Conservation (phyloP, 2,888 invertebrate species). For the Phaonia tiefii region DNA sequence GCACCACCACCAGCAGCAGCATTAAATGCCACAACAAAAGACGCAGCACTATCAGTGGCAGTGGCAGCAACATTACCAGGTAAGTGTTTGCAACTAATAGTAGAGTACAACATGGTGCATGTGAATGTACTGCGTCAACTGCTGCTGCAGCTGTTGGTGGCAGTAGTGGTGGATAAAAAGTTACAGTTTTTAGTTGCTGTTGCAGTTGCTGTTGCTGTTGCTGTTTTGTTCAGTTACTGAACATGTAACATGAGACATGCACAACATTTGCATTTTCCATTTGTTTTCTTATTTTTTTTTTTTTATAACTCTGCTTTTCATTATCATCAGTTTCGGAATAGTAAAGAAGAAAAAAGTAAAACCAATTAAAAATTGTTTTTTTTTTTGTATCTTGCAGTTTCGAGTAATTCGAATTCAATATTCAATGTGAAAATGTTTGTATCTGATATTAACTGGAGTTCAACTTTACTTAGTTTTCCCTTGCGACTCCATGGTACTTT, state of each 20-base stretch:
- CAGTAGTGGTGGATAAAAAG: background rate
- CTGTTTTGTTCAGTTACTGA: slow-evolving; percentile 2
- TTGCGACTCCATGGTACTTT: too few species aligned
- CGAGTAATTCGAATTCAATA: background rate
- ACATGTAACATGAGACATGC: slow-evolving; percentile 56
- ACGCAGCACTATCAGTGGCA: background rate
- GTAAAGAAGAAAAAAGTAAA: too few species aligned
- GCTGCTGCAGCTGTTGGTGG: background rate
- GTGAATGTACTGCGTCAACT: background rate
- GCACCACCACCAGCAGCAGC: slow-evolving; percentile 47
- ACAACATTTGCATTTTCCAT: slow-evolving; percentile 56
- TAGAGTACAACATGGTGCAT: slow-evolving; percentile 22
- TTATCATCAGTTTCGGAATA: background rate
- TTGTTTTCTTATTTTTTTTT: slow-evolving; percentile 6
- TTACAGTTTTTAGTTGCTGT: background rate
- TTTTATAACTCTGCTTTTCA: slow-evolving; percentile 11
- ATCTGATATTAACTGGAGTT: too few species aligned
- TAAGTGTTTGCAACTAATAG: slow-evolving; percentile 49
- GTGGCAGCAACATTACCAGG: slow-evolving; percentile 34
- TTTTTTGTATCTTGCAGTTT: background rate
- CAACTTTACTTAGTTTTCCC: too few species aligned
- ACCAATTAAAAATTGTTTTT: background rate
- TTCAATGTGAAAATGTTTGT: background rate
- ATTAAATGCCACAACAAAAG: background rate
- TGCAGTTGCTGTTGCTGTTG: background rate